phyloP scores from a whole-genome alignment of 2,797 vertebrate genomes.

The Agapornis canus region DNA sequence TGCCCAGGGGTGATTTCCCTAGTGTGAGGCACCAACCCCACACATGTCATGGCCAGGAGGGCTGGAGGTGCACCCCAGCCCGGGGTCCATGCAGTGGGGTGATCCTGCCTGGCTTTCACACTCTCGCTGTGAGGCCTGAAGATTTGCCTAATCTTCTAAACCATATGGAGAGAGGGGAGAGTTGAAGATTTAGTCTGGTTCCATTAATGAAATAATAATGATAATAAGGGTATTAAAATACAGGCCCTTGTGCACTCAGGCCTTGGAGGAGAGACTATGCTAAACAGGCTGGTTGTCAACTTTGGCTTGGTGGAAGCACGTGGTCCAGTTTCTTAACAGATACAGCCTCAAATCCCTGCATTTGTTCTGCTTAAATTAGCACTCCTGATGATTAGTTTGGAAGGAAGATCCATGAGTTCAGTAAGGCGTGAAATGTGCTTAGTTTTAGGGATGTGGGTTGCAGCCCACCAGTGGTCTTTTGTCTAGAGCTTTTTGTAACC shows the following conservation, averaged over 20 bases:
- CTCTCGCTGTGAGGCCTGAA: neutral
- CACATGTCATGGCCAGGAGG: rapidly evolving
- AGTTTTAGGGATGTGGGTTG: neutral
- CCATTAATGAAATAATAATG: neutral
- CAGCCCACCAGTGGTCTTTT: neutral
- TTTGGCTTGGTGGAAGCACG: neutral
- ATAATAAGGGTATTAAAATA: neutral
- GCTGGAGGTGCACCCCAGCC: neutral
- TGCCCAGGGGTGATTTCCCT: neutral
- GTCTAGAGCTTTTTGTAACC: neutral
- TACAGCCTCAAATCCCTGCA: neutral
- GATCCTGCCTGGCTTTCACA: neutral
- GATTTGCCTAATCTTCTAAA: neutral
- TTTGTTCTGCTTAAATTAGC: neutral
- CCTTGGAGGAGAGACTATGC: neutral
- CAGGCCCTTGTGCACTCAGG: neutral
- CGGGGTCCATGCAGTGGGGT: rapidly evolving
- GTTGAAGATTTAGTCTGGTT: neutral
- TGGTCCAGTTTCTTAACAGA: neutral
- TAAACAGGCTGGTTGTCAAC: neutral
- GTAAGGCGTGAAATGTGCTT: neutral
- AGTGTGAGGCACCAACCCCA: neutral
- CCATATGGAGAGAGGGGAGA: neutral
- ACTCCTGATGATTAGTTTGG: neutral
- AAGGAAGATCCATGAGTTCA: neutral